Conservation (phyloP, 2,113 vertebrate genomes). For the Hypocryptadius cinnamomeus region DNA sequence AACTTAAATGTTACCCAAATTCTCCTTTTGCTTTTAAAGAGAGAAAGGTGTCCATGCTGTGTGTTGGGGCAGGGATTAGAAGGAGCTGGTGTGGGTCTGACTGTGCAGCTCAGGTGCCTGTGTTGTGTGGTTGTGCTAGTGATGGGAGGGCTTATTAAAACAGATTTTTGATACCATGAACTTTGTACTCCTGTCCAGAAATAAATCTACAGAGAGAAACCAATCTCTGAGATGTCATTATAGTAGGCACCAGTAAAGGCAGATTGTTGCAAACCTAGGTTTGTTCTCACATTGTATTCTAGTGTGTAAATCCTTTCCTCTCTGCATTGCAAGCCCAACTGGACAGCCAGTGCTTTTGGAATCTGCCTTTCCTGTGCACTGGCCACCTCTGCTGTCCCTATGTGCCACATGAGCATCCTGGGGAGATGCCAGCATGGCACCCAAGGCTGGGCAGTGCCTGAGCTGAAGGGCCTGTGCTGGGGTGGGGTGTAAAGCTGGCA, state of each 20-base stretch:
- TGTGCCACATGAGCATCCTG: neutral
- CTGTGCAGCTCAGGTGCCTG: neutral
- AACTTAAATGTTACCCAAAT: neutral
- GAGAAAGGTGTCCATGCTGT: neutral
- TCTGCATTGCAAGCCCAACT: neutral
- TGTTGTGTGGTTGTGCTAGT: neutral
- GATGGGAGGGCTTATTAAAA: neutral
- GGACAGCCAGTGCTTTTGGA: neutral
- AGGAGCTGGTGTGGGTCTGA: neutral
- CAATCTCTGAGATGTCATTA: neutral
- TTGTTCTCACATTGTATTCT: neutral
- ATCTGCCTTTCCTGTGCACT: neutral
- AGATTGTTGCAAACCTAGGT: neutral
- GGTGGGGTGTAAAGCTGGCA: neutral
- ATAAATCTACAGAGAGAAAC: neutral
- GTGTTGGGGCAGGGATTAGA: rapidly evolving
- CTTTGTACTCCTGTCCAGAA: neutral
- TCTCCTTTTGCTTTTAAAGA: neutral
- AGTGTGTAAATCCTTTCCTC: neutral
- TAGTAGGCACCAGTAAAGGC: neutral
- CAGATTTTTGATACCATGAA: neutral
- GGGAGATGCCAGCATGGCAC: neutral
- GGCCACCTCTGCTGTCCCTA: neutral
- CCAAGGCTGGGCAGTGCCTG: rapidly evolving
- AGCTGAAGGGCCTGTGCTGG: neutral